Base-by-base conservation (phyloP, 1,140 invertebrate species). In the Bombyx mandarina region DNA sequence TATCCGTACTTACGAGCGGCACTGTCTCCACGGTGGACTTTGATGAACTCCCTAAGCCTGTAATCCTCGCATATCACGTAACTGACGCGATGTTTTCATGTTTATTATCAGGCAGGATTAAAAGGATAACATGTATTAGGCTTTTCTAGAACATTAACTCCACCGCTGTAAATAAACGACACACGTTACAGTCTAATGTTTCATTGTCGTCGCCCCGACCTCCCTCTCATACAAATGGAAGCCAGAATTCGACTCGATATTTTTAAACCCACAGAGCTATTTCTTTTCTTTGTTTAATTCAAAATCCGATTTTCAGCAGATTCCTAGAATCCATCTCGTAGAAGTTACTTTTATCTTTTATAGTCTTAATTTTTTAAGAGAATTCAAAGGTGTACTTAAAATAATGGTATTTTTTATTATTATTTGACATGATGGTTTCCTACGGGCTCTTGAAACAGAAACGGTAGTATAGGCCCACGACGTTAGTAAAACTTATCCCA, bases 101-200 rank as follows among this genome's bases (percentile, higher is more conserved):
- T 72, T 73, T 78, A 75, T 72, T 70, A 63, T 72, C 66, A 60
- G 69, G 67, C 66, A 62, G 69, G 71, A 75, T 78, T 77, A 72
- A 75, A 67, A 65, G 71, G 65, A 69, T 75, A 66, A 67, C 61
- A 59, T 66, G 67, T 60, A 68, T 72, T 68, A 72, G 62, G 62
- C 66, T 66, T 65, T 72, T 73, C 63, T 69, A 65, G 58, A 66
- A 69, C 67, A 76, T 76, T 76, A 69, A 72, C 63, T 66, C 53
- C 58, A 61, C 63, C 59, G 60, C 52, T 61, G 66, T 62, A 61
- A 66, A 71, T 66, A 68, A 66, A 61, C 60, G 58, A 61, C 61
- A 71, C 63, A 66, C 61, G 60, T 71, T 64, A 70, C 68, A 57
- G 52, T 67, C 57, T 58, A 68, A 65, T 65, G 69, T 68, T 62